phyloP scores from a whole-genome alignment of 2,888 invertebrate species.

The Brachylomia viminalis region DNA sequence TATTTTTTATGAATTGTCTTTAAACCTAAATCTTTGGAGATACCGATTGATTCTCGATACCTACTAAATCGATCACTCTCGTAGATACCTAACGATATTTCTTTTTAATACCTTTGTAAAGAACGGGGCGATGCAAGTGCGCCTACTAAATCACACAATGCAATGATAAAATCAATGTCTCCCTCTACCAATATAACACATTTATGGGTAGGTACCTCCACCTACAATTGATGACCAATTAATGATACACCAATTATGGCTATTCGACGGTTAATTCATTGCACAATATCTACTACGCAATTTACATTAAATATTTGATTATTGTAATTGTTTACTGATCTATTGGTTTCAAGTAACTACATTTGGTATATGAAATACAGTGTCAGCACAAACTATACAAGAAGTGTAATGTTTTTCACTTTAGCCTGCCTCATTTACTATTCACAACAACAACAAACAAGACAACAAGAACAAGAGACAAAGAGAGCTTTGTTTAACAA shows the following conservation, averaged over 20 bases:
- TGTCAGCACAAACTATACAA: no score
- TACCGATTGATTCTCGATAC: neutral
- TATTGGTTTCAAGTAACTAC: slow-evolving; percentile 26
- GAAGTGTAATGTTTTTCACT: no score
- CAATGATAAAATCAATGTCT: slow-evolving; percentile 4
- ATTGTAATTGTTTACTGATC: slow-evolving; percentile 35
- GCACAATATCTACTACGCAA: slow-evolving; percentile 40
- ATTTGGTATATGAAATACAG: neutral
- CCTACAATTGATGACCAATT: slow-evolving; percentile 30
- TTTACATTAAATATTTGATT: slow-evolving; percentile 45
- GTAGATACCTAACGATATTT: neutral
- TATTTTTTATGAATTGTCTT: no score
- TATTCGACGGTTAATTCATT: slow-evolving; percentile 38
- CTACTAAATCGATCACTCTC: neutral
- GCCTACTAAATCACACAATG: neutral
- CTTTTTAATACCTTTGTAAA: neutral
- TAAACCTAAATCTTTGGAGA: neutral
- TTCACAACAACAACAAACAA: no score
- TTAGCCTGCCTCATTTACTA: no score
- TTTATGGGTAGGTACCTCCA: neutral
- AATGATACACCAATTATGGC: slow-evolving; percentile 38
- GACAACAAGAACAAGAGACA: no score
- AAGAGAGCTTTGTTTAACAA: no score
- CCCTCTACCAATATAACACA: neutral
- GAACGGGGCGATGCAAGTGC: neutral